phyloP scores from a whole-genome alignment of 2,888 invertebrate genomes.

The Tethea ocularis region DNA sequence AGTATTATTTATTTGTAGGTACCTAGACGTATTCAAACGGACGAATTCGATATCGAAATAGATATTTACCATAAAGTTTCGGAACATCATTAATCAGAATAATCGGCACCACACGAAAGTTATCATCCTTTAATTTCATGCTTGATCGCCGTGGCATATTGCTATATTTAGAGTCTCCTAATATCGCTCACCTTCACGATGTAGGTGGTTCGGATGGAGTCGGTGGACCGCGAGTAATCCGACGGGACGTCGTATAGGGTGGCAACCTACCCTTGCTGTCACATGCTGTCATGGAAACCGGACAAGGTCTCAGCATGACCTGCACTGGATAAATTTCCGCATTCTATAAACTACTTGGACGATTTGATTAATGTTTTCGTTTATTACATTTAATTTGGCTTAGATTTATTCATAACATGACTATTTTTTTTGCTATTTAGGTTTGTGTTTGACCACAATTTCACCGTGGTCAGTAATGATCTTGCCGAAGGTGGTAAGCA shows the following conservation, averaged over 20 bases:
- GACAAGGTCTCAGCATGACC: conserved; percentile 25
- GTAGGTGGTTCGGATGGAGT: conserved; percentile 46
- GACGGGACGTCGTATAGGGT: conserved; percentile 48
- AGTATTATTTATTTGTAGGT: too few relatives aligned
- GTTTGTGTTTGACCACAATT: too few relatives aligned
- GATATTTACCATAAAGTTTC: too few relatives aligned
- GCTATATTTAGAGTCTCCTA: conserved; percentile 70
- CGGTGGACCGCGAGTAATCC: conserved; percentile 68
- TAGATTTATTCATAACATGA: too few relatives aligned
- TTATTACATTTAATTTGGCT: too few relatives aligned
- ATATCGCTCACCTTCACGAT: conserved; percentile 63
- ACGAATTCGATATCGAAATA: too few relatives aligned
- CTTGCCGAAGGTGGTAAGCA: too few relatives aligned
- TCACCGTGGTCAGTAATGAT: too few relatives aligned
- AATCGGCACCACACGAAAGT: neutral
- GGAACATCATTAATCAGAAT: neutral
- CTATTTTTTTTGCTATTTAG: too few relatives aligned
- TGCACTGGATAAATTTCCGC: conserved; percentile 1
- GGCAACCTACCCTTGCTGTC: conserved; percentile 36
- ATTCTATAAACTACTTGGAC: neutral
- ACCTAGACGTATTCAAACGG: too few relatives aligned
- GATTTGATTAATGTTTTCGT: too few relatives aligned
- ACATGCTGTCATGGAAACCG: conserved; percentile 47
- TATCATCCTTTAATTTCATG: conserved; percentile 62
- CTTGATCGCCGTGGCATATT: conserved; percentile 61